A percentile compares a stretch with the other conserved stretches of the same genome.
Conservation (phyloP, 2,888 invertebrate genomes). For the Eubasilissa splendida region DNA sequence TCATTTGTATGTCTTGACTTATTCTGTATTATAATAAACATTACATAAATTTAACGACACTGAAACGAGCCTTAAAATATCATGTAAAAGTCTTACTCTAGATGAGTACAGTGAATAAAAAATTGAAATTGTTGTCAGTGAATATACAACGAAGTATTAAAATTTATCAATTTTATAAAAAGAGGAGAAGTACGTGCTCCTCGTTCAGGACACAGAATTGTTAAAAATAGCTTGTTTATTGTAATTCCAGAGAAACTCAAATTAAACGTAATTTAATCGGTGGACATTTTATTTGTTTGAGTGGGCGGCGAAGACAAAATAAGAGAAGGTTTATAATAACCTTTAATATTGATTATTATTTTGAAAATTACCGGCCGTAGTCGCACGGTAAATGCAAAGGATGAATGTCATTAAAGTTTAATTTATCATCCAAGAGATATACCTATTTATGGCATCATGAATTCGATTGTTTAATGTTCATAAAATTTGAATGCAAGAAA, state of each 20-base stretch:
- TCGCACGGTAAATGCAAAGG: background rate
- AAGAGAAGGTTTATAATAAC: constrained; percentile 15
- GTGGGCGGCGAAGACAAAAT: constrained; percentile 4
- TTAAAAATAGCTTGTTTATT: constrained; percentile 1
- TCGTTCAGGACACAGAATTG: background rate
- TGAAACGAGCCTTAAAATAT: background rate
- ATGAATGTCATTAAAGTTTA: too few relatives aligned
- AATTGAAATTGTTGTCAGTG: background rate
- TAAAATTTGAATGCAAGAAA: too few relatives aligned
- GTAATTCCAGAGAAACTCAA: constrained; percentile 5
- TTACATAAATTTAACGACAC: background rate
- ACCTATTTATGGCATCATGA: too few relatives aligned
- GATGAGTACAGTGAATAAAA: background rate
- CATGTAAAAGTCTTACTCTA: constrained; percentile 15
- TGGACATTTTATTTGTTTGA: constrained; percentile 17
- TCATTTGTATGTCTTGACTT: too few relatives aligned
- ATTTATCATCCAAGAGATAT: too few relatives aligned
- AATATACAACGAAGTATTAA: background rate
- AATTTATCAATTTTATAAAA: constrained; percentile 11
- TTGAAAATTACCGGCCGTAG: background rate
- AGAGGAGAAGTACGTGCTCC: background rate
- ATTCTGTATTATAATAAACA: constrained; percentile 1
- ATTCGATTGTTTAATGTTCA: too few relatives aligned
- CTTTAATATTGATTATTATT: constrained; percentile 14
- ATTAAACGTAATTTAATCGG: constrained; percentile 1